These are phyloP conservation scores for Characodon lateralis DNA, from an alignment of 2,797 vertebrate genomes.

Conservation along the genomic window DNA sequence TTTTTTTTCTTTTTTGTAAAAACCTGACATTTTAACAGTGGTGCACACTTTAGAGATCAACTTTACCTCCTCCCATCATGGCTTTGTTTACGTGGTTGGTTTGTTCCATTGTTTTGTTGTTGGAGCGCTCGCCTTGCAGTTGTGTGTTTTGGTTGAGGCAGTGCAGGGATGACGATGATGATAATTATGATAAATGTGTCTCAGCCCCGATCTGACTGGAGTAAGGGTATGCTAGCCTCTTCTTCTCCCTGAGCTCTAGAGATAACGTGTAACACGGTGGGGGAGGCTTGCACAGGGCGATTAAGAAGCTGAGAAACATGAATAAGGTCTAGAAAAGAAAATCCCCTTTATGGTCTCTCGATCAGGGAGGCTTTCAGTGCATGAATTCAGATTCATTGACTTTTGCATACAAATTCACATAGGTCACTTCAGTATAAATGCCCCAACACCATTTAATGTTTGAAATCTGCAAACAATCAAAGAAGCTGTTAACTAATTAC, in stretches of 20 bases:
- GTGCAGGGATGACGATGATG: slow-evolving; percentile 66
- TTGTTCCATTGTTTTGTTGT: slow-evolving; percentile 61
- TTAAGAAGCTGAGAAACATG: slow-evolving; percentile 4
- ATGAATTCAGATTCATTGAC: slow-evolving; percentile 38
- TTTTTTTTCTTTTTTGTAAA: not conserved
- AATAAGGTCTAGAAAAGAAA: slow-evolving; percentile 46
- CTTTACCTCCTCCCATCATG: slow-evolving; percentile 40
- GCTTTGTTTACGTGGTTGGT: slow-evolving; percentile 59
- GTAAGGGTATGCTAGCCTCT: slow-evolving; percentile 63
- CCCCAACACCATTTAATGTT: slow-evolving; percentile 11
- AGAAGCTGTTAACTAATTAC: slow-evolving; percentile 21
- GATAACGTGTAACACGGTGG: slow-evolving; percentile 61
- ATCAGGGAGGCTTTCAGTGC: slow-evolving; percentile 38
- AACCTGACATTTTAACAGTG: not conserved
- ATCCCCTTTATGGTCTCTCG: slow-evolving; percentile 49
- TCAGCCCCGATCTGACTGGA: slow-evolving; percentile 59
- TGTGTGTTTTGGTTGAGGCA: slow-evolving; percentile 51
- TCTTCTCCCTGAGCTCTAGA: slow-evolving; percentile 65
- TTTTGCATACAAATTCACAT: slow-evolving; percentile 10
- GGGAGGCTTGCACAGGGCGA: slow-evolving; percentile 60
- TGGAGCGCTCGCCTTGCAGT: slow-evolving; percentile 59
- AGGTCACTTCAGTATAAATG: slow-evolving; percentile 11
- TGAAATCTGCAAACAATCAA: slow-evolving; percentile 22
- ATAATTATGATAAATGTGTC: slow-evolving; percentile 67
- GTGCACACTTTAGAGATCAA: slow-evolving; percentile 13